Evolutionary conservation across 2,797 vertebrate species (phyloP), one percentile per base, ranked within the genome.

Genomic region (Aplochiton taeniatus): DNA sequence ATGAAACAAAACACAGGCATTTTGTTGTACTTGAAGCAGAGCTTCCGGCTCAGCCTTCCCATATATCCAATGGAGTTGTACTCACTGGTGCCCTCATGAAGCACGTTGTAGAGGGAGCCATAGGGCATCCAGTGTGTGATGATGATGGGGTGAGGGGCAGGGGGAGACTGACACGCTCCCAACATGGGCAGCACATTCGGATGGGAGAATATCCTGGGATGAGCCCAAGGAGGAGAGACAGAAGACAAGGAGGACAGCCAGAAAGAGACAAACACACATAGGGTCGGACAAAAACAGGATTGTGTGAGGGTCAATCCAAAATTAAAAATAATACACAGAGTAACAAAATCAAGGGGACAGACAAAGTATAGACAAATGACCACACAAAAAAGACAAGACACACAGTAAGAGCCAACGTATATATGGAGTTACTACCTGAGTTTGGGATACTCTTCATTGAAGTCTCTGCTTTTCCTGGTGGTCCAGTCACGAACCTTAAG

Each of bases 61-160:
- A 41, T 31, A 10, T 9, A 41, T 10, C 48, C 16, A 41, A 20
- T 9, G 49, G 17, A 9, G 18, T 31, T 20, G 58, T 91, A 93
- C 96, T 97, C 90, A 99, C 97, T 98, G 70, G 97, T 98, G 79
- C 97, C 97, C 88, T 99, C 97, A 0, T 99, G 97, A 56, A 99
- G 89, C 65, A 99, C 95, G 0, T 99, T 99, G 93, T 98, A 99
- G 75, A 99, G 93, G 60, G 96, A 98, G 83, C 97, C 97, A 0
- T 94, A 96, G 64, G 95, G 95, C 97, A 99, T 99, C 96, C 94
- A 98, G 89, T 98, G 97, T 90, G 96, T 97, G 93, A 99, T 96
- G 84, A 98, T 83, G 73, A 91, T 90, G 18, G 97, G 96, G 75
- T 97, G 92, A 45, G 96, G 95, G 12, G 96, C 95, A 0, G 97